A percentile compares a stretch with the other conserved stretches of the same genome.
These are phyloP conservation scores for Ictidomys tridecemlineatus DNA, from an alignment of 2,113 vertebrate genomes.

Conservation along the genomic window DNA sequence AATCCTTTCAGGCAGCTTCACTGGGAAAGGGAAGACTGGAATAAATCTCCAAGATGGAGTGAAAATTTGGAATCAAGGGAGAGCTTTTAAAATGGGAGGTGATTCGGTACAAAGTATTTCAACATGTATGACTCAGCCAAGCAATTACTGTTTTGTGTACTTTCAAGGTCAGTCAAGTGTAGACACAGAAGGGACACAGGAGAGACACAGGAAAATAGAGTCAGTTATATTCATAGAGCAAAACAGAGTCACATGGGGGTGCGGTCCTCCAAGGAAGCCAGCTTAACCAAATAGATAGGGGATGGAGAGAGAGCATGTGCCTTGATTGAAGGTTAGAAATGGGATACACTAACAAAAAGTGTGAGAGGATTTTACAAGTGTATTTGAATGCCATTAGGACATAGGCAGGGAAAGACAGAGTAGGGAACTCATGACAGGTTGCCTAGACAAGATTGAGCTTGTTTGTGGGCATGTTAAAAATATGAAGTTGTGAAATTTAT, in stretches of 20 bases:
- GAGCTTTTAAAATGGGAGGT: not conserved
- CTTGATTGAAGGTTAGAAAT: not conserved
- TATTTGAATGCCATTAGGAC: not conserved
- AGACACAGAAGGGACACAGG: not conserved
- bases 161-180: not conserved
- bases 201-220: not conserved
- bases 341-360: not conserved
- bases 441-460: not conserved
- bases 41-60: not conserved
- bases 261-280: not conserved
- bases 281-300: not conserved
- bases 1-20: not conserved
- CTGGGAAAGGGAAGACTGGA: not conserved
- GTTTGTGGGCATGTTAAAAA: not conserved
- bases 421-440: not conserved
- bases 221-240: not conserved
- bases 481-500: not conserved
- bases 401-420: not conserved
- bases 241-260: not conserved
- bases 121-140: not conserved
- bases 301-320: not conserved
- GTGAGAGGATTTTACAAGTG: not conserved
- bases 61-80: not conserved
- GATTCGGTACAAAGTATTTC: not conserved
- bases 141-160: not conserved